A percentile compares a stretch with the other conserved stretches of the same genome.
Conservation (phyloP, 2,113 vertebrate genomes). For the Nansenia antarctica region DNA sequence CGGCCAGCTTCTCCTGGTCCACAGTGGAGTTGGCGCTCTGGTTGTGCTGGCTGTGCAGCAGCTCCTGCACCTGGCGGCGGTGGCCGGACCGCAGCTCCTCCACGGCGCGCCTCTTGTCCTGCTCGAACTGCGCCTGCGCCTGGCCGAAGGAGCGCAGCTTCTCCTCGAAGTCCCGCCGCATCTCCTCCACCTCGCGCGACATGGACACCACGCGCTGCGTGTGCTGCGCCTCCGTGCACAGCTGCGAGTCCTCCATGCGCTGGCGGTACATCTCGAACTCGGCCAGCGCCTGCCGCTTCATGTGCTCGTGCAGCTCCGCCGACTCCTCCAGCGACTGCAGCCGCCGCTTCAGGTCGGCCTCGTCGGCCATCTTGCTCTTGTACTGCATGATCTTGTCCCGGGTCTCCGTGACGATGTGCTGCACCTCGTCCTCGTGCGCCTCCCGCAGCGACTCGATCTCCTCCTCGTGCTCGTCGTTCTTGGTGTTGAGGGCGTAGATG, state of each 20-base stretch:
- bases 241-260: slow-evolving; percentile 91
- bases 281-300: slow-evolving; percentile 92
- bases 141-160: slow-evolving; percentile 88
- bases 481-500: slow-evolving; percentile 97
- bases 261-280: slow-evolving; percentile 96
- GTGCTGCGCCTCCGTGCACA: slow-evolving; percentile 95
- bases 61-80: slow-evolving; percentile 87
- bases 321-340: slow-evolving; percentile 92
- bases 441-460: slow-evolving; percentile 92
- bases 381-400: slow-evolving; percentile 94
- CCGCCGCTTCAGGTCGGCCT: slow-evolving; percentile 88
- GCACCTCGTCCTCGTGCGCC: slow-evolving; percentile 94
- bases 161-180: slow-evolving; percentile 94
- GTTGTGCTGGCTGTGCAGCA: slow-evolving; percentile 87
- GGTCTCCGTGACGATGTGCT: slow-evolving; percentile 94
- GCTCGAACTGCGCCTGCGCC: slow-evolving; percentile 89
- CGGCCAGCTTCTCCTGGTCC: slow-evolving; percentile 87
- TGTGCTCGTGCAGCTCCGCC: slow-evolving; percentile 90
- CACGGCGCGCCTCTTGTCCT: slow-evolving; percentile 86
- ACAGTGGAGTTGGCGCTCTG: slow-evolving; percentile 82
- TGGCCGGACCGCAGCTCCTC: slow-evolving; percentile 86
- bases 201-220: slow-evolving; percentile 93
- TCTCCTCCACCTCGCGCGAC: slow-evolving; percentile 94
- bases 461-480: slow-evolving; percentile 96
- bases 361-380: slow-evolving; percentile 90